A percentile compares a stretch with the other conserved stretches of the same genome.
These are phyloP conservation scores for Brachyistius frenatus DNA, from an alignment of 2,113 vertebrate species.

Conservation along the genomic window DNA sequence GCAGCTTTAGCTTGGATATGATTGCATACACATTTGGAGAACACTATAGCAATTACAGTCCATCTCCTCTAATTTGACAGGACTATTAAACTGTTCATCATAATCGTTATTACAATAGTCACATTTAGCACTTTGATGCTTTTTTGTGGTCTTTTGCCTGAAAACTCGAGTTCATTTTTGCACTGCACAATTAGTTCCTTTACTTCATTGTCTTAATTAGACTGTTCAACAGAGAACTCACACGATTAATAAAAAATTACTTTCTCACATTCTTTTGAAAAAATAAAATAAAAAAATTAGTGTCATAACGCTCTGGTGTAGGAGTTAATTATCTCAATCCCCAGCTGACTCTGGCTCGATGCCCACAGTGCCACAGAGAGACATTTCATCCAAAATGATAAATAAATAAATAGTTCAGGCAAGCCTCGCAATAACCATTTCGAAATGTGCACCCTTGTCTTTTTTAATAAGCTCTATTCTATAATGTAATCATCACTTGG, in stretches of 20 bases:
- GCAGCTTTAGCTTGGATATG: conserved; percentile 20
- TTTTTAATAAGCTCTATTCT: conserved; percentile 24
- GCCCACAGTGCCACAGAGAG: conserved; percentile 17
- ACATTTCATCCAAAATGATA: conserved; percentile 11
- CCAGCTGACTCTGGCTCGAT: conserved; percentile 43
- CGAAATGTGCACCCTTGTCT: conserved; percentile 6
- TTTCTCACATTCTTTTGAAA: conserved; percentile 21
- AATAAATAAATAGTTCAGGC: neutral
- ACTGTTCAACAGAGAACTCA: conserved; percentile 40
- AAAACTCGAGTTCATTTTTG: conserved; percentile 15
- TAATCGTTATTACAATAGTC: conserved; percentile 51
- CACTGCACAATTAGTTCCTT: conserved; percentile 31
- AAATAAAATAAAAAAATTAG: neutral
- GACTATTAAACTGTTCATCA: conserved; percentile 38
- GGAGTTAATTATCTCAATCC: conserved; percentile 58
- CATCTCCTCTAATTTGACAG: conserved; percentile 35
- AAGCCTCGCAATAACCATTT: neutral
- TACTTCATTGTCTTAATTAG: conserved; percentile 44
- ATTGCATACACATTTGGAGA: conserved; percentile 19
- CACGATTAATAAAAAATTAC: conserved; percentile 39
- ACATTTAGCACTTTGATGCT: conserved; percentile 26
- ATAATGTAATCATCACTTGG: conserved; percentile 41
- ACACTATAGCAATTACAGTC: conserved; percentile 40
- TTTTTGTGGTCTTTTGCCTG: conserved; percentile 29
- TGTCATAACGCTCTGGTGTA: conserved; percentile 25